phyloP scores from a whole-genome alignment of 2,888 invertebrate genomes.

The Leptura quadrifasciata region DNA sequence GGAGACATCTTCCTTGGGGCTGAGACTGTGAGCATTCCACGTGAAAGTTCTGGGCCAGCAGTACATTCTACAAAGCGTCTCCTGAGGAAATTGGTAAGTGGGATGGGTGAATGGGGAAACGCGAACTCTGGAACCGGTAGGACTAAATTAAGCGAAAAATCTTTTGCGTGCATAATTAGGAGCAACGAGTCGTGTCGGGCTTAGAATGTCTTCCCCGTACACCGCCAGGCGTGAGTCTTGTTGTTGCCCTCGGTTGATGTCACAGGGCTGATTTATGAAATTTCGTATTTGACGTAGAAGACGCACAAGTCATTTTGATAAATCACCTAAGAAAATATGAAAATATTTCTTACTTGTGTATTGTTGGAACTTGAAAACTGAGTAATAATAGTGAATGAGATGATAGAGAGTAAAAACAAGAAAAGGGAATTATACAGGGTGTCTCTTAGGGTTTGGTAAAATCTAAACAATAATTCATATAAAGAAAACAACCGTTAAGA shows the following conservation, averaged over 20 bases:
- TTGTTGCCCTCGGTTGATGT: constrained; percentile 66
- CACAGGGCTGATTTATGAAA: constrained; percentile 72
- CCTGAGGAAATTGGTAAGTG: constrained; percentile 65
- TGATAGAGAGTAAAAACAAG: not conserved
- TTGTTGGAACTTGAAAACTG: not conserved
- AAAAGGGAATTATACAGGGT: not conserved
- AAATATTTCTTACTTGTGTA: constrained; percentile 11
- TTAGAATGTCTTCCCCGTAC: constrained; percentile 63
- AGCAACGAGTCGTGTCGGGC: constrained; percentile 73
- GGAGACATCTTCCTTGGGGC: constrained; percentile 70
- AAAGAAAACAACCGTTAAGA: too few relatives aligned
- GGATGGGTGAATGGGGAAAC: constrained; percentile 62
- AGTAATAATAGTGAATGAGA: not conserved
- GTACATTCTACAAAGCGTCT: constrained; percentile 64
- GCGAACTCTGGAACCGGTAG: constrained; percentile 69
- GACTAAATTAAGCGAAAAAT: constrained; percentile 74
- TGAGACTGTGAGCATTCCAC: constrained; percentile 63
- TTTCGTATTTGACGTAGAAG: constrained; percentile 58
- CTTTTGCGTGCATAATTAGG: constrained; percentile 74
- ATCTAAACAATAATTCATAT: not conserved
- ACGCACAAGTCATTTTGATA: constrained; percentile 59
- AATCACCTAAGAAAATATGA: constrained; percentile 51
- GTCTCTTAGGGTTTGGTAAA: not conserved
- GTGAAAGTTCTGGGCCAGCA: constrained; percentile 9
- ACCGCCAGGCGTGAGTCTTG: constrained; percentile 60